Evolutionary conservation across 1,140 invertebrate genomes (phyloP).

Genomic region (Wasmannia auropunctata): DNA sequence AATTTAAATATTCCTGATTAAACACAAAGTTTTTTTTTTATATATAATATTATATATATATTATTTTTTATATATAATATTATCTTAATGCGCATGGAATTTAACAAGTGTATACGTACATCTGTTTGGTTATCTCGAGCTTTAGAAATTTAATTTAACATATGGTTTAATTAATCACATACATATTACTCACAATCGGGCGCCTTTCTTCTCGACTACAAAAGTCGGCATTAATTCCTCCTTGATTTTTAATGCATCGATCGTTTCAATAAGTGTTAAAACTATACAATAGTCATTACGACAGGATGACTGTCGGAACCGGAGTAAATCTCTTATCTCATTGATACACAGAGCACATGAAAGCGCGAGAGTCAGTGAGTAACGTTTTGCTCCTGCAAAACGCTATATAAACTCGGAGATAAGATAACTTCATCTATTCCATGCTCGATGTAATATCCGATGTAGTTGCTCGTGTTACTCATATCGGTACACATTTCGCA

Average conservation of each 20-base stretch:
- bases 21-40: neutral
- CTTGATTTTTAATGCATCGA: neutral
- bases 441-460: conserved; percentile 16
- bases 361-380: neutral
- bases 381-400: conserved; percentile 26
- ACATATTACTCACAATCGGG: neutral
- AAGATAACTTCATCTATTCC: conserved; percentile 45
- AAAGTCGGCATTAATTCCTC: neutral
- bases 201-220: neutral
- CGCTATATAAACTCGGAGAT: conserved; percentile 18
- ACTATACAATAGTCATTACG: neutral
- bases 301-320: neutral
- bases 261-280: neutral
- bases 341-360: neutral
- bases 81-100: neutral
- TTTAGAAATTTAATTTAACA: neutral
- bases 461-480: conserved; percentile 33
- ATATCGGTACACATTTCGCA: neutral
- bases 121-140: neutral
- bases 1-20: neutral
- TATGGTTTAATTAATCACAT: neutral
- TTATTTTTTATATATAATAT: too few relatives aligned
- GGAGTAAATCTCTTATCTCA: conserved; percentile 1
- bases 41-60: neutral
- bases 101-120: neutral